Evolutionary conservation across 2,113 vertebrate genomes (phyloP).

Genomic region (Myotis brandtii): DNA sequence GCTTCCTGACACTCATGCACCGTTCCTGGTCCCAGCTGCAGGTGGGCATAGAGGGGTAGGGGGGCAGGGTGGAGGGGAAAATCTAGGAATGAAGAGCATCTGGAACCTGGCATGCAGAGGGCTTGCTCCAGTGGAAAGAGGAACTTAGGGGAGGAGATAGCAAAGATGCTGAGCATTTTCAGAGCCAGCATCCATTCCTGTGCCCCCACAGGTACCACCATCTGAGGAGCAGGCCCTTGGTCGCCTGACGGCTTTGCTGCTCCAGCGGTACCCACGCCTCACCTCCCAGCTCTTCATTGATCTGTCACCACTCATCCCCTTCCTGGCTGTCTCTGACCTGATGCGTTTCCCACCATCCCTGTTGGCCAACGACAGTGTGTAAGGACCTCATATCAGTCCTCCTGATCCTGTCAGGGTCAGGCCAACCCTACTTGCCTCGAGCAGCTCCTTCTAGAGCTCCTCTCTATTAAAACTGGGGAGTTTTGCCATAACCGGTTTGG

Average conservation of each 20-base stretch:
- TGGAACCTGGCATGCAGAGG: background rate
- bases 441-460: background rate
- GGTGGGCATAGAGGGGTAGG: slow-evolving; percentile 76
- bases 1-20: slow-evolving; percentile 91
- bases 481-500: background rate
- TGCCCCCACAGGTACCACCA: slow-evolving; percentile 85
- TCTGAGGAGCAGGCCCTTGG: slow-evolving; percentile 90
- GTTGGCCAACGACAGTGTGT: slow-evolving; percentile 93
- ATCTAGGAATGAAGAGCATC: background rate
- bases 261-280: slow-evolving; percentile 90
- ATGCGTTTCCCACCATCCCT: slow-evolving; percentile 91
- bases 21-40: slow-evolving; percentile 90
- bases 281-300: slow-evolving; percentile 94
- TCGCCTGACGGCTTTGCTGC: slow-evolving; percentile 91
- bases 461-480: background rate
- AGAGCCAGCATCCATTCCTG: background rate
- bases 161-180: background rate
- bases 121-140: background rate
- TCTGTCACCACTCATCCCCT: slow-evolving; percentile 93
- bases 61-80: background rate
- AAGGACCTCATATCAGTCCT: slow-evolving; percentile 73
- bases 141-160: background rate
- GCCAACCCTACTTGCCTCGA: background rate
- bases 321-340: slow-evolving; percentile 93
- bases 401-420: background rate